Evolutionary conservation across 2,888 invertebrate species (phyloP), one percentile per base, ranked within the genome.

Genomic region (Thereva unica): DNA sequence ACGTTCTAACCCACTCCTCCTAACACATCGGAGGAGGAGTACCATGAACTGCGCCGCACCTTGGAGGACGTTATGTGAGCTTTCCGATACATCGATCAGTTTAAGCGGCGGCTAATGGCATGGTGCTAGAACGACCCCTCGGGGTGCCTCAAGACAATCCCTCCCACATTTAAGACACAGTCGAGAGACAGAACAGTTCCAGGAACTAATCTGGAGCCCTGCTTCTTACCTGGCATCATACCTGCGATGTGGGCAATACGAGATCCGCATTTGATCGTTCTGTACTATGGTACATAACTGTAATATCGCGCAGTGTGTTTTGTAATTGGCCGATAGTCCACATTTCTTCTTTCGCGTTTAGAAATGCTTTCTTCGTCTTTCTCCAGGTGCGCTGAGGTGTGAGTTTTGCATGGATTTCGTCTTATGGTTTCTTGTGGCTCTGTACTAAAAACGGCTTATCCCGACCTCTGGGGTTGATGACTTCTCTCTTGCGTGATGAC

Each of bases 321-420:
- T 61, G 40, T 61, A 61, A 61, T 50, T 55, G 61, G 59, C 34
- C 10, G 61, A 61, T 50, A 61, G 61, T 44, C 50, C 61, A 40
- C 10, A 12, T 38, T 23, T 23, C 34, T 34, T 5, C 44, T 34
- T 45, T 9, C 37, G 52, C 50, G 50, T 40, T 53, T 50, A 50
- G 61, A 61, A 61, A 50, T 61, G 61, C 61, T 61, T 61, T 61
- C 61, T 50, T 61, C 61, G 55, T 8, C 49, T 23, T 40, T 41
- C 34, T 37, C 34, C 49, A 53, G n/a, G 10, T 5, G 38, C 6
- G 37, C 34, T 50, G 41, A 37, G 61, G 47, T 50, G 9, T 34
- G 40, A 59, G 47, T 37, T 47, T 45, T 12, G 42, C 56, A 23
- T 23, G 23, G 23, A 23, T 23, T 23, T 23, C 23, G 23, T 23